Percentiles rank a stretch among this genome's conserved stretches.
Conservation (phyloP, 2,888 invertebrate genomes). For the Nipponacmea schrenckii region DNA sequence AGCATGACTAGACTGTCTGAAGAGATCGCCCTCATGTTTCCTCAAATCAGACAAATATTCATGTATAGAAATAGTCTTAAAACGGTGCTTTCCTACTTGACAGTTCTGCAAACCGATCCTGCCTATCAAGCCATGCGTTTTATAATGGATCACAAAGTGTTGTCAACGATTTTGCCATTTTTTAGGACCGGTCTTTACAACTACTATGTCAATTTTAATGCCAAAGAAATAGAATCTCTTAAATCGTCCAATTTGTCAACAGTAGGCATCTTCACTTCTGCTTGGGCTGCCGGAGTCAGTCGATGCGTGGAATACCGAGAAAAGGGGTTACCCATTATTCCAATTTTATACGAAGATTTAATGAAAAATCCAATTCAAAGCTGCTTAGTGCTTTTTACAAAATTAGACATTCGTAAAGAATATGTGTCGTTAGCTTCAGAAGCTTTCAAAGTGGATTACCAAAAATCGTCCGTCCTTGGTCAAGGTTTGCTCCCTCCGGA, state of each 20-base stretch:
- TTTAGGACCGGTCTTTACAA: constrained; percentile 44
- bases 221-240: constrained; percentile 40
- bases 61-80: constrained; percentile 58
- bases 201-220: constrained; percentile 45
- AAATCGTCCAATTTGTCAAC: constrained; percentile 41
- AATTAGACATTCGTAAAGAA: constrained; percentile 50
- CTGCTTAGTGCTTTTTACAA: constrained; percentile 47
- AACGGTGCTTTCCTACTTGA: constrained; percentile 51
- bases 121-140: constrained; percentile 47
- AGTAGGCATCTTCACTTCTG: constrained; percentile 48
- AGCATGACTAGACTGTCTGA: constrained; percentile 51
- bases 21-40: constrained; percentile 48
- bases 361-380: constrained; percentile 54
- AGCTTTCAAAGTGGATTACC: constrained; percentile 51
- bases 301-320: constrained; percentile 46
- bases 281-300: constrained; percentile 54
- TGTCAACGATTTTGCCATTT: constrained; percentile 51
- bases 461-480: constrained; percentile 37
- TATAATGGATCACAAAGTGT: constrained; percentile 47
- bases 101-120: constrained; percentile 44
- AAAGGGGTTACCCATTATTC: constrained; percentile 47
- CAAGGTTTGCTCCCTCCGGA: constrained; percentile 39
- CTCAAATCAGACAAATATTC: constrained; percentile 51
- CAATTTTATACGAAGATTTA: constrained; percentile 58
- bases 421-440: constrained; percentile 47